Evolutionary conservation across 2,113 vertebrate species (phyloP).

Genomic region (Cryptomyrus ogoouensis): DNA sequence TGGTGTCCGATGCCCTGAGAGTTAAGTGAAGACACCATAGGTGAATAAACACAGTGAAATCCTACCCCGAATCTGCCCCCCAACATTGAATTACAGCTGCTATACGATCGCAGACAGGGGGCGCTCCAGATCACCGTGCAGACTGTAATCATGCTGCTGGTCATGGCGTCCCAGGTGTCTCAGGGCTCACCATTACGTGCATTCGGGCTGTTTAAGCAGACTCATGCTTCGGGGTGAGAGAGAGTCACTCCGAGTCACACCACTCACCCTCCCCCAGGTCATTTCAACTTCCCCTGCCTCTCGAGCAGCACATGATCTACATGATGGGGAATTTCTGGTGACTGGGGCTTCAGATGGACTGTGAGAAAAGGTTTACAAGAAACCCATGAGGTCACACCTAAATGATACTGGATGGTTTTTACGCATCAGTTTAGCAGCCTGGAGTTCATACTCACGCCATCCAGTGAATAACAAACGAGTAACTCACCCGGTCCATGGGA

Average conservation of each 20-base stretch:
- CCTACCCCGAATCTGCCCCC: neutral
- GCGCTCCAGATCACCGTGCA: neutral
- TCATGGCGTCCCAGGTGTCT: neutral
- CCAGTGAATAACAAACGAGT: neutral
- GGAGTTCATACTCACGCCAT: neutral
- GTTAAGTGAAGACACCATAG: neutral
- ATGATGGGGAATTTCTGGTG: neutral
- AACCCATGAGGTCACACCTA: neutral
- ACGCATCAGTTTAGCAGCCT: neutral
- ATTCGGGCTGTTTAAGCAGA: neutral
- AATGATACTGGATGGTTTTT: neutral
- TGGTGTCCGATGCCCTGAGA: neutral
- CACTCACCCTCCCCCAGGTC: neutral
- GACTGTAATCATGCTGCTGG: neutral
- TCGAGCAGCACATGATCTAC: neutral
- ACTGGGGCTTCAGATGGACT: neutral
- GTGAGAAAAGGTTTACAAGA: neutral
- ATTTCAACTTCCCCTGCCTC: neutral
- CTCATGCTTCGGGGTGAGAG: neutral
- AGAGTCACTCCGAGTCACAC: neutral
- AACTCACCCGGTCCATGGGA: neutral
- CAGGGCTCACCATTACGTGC: neutral
- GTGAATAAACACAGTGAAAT: neutral
- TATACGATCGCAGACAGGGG: neutral
- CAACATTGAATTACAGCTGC: neutral